Evolutionary conservation across 2,888 invertebrate species (phyloP).

Genomic region (Nomada lathburiana): DNA sequence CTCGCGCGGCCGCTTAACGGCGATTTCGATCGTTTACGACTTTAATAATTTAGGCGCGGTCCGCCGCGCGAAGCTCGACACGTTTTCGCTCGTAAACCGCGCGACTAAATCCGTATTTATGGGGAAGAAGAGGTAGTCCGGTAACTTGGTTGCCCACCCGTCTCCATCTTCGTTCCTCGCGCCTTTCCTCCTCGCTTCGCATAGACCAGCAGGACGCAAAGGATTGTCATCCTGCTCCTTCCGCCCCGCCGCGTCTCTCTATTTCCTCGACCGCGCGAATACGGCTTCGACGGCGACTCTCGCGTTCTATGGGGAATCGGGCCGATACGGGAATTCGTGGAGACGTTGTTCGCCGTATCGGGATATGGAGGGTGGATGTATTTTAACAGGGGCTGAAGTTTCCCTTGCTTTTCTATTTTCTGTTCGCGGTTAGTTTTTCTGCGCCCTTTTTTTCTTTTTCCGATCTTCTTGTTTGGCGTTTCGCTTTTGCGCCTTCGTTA

Average conservation of each 20-base stretch:
- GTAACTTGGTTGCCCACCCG: constrained; percentile 46
- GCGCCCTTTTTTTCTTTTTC: too few relatives aligned
- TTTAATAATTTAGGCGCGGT: constrained; percentile 84
- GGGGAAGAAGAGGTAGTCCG: constrained; percentile 79
- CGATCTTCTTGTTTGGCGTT: too few relatives aligned
- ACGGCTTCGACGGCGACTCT: constrained; percentile 5
- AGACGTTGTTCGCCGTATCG: background rate
- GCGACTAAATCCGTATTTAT: constrained; percentile 84
- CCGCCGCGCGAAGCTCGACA: constrained; percentile 82
- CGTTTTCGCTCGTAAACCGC: constrained; percentile 84
- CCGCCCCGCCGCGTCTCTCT: constrained; percentile 9
- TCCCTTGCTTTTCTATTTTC: too few relatives aligned
- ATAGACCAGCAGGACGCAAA: background rate
- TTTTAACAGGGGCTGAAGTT: too few relatives aligned
- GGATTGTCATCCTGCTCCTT: constrained; percentile 20
- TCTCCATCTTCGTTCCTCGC: constrained; percentile 48
- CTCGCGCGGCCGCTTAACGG: constrained; percentile 82
- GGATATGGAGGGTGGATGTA: background rate
- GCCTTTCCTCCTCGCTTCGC: constrained; percentile 34
- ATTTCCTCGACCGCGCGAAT: constrained; percentile 14
- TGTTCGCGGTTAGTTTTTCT: too few relatives aligned
- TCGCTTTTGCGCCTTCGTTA: too few relatives aligned
- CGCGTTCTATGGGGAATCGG: constrained; percentile 17
- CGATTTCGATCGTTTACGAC: constrained; percentile 84
- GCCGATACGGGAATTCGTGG: constrained; percentile 27